Base-by-base conservation (phyloP, 2,113 vertebrate species). In the Embiotoca jacksoni region DNA sequence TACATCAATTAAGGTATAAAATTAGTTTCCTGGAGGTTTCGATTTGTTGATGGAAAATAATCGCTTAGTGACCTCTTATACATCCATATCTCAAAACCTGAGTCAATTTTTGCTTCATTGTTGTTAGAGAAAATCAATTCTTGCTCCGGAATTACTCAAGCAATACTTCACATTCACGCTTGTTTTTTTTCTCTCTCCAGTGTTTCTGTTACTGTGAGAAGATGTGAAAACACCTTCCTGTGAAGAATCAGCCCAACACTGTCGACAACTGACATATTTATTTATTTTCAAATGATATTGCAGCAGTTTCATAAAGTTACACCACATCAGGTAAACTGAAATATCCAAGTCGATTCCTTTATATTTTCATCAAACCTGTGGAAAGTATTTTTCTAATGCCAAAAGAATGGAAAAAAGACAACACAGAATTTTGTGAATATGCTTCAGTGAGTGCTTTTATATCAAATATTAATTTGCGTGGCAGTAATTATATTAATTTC, bases 1-100 rank as follows among this genome's bases (percentile, higher is more conserved):
- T 83, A 74, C 72, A 91, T 84, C 74, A 86, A 84, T 90, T 83
- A 75, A 71, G 46, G 68, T 75, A 66, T 86, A 87, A 72, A 83
- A 83, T 79, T 41, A 72, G 58, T 78, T 89, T 83, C 70, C 71
- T 16, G 57, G 50, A 75, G 47, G 54, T 72, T 41, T 52, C 33
- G 14, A 87, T 70, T 66, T 77, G 32, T 68, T 78, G 68, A 81
- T 76, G 54, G 68, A 88, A 81, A 88, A 80, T 78, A 76, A 82
- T 83, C 11, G 7, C 60, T 72, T 32, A 59, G 63, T 55, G 52
- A 71, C 71, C 53, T 65, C 57, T 78, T 62, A 71, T 46, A 41
- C 75, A 69, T 63, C 61, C 65, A 80, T 80, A 69, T 59, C 54
- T 73, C 80, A 62, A 74, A 75, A 80, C 9, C 16, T 1, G 44